Conservation (phyloP, 2,888 invertebrate species). For the Polydesmus complanatus region DNA sequence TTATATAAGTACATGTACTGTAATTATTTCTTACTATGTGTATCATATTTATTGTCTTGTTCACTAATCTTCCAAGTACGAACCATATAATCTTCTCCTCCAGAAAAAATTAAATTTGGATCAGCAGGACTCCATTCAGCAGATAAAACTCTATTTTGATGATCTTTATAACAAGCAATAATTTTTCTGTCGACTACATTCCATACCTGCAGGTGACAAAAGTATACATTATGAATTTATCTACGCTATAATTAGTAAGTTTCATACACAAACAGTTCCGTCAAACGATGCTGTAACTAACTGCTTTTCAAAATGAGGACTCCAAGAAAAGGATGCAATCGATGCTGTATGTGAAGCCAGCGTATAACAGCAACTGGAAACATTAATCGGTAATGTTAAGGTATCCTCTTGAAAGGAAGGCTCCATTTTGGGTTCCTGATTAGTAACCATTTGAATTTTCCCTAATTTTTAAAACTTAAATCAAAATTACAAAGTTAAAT, state of each 20-base stretch:
- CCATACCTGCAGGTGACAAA: slow-evolving; percentile 43
- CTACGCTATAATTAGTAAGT: neutral
- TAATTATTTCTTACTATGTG: neutral
- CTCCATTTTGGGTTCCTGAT: too few species aligned
- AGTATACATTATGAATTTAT: neutral
- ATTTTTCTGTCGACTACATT: slow-evolving; percentile 41
- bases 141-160: slow-evolving; percentile 41
- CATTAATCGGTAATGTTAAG: neutral
- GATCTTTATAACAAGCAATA: slow-evolving; percentile 46
- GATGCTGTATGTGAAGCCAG: slow-evolving; percentile 39
- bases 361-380: slow-evolving; percentile 12
- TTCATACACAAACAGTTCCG: slow-evolving; percentile 49
- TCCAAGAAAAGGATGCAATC: slow-evolving; percentile 50
- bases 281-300: slow-evolving; percentile 57
- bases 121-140: slow-evolving; percentile 52
- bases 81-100: slow-evolving; percentile 51
- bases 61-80: slow-evolving; percentile 47
- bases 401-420: too few species aligned
- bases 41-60: slow-evolving; percentile 24
- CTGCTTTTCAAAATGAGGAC: slow-evolving; percentile 47
- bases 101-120: slow-evolving; percentile 46
- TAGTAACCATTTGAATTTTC: too few species aligned
- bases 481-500: neutral
- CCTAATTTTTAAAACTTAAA: neutral
- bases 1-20: too few species aligned